A percentile compares a stretch with the other conserved stretches of the same genome.
Conservation (phyloP, 64 coral and sea anemone genomes). For the Platygyra sinensis region DNA sequence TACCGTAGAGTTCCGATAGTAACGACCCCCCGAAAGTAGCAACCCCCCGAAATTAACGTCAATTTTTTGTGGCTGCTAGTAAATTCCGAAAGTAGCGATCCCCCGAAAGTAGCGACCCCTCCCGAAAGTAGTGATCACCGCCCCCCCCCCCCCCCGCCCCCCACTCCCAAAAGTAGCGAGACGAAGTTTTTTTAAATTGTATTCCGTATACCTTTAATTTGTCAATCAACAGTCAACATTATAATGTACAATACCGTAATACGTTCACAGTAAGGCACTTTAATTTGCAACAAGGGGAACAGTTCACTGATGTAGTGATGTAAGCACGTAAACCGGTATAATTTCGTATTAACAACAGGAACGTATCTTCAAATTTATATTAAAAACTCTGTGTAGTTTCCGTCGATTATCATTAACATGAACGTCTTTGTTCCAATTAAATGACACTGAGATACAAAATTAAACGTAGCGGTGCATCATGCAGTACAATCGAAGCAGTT, state of each 20-base stretch:
- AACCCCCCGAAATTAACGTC: too few species aligned
- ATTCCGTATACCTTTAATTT: slow-evolving; percentile 37
- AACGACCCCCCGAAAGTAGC: too few species aligned
- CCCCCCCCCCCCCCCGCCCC: too few species aligned
- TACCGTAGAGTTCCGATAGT: too few species aligned
- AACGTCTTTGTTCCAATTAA: slow-evolving; percentile 18
- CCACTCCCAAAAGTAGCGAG: too few species aligned
- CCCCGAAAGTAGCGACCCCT: too few species aligned
- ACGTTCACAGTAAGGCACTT: slow-evolving; percentile 41
- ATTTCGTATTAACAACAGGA: slow-evolving; percentile 29
- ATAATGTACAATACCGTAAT: background rate
- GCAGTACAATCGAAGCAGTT: slow-evolving; percentile 62
- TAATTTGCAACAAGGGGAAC: slow-evolving; percentile 25
- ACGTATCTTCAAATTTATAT: slow-evolving; percentile 43
- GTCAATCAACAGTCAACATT: background rate
- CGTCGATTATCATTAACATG: background rate
- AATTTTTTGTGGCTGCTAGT: too few species aligned
- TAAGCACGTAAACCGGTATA: too few species aligned
- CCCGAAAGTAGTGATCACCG: too few species aligned
- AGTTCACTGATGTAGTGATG: slow-evolving; percentile 45
- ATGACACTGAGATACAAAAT: slow-evolving; percentile 21
- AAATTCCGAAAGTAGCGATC: too few species aligned
- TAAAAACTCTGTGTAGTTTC: slow-evolving; percentile 10
- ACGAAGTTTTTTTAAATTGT: background rate
- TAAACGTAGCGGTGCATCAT: slow-evolving; percentile 52